Conservation (phyloP, 2,797 vertebrate species). For the Leptoclinus maculatus region DNA sequence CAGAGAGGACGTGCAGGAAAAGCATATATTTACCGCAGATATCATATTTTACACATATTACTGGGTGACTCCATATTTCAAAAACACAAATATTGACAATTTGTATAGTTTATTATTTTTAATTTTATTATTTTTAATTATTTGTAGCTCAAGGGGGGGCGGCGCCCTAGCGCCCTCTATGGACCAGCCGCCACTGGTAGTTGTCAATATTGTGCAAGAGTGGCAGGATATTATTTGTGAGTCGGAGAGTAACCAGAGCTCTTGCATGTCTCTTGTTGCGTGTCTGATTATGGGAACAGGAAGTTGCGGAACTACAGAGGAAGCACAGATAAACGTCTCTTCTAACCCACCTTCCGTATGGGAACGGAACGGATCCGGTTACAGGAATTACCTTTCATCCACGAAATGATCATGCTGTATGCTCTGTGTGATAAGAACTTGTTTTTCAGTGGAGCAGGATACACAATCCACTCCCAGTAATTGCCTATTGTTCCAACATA, state of each 20-base stretch:
- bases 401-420: not conserved
- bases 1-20: too few relatives aligned
- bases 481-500: not conserved
- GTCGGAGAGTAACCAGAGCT: not conserved
- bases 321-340: conserved; percentile 74
- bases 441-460: not conserved
- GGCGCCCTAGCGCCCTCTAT: too few relatives aligned
- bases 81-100: too few relatives aligned
- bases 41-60: too few relatives aligned
- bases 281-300: conserved; percentile 56
- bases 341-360: conserved; percentile 52
- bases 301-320: conserved; percentile 60
- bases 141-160: too few relatives aligned
- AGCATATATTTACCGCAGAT: too few relatives aligned
- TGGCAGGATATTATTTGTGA: not conserved
- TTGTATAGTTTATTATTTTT: too few relatives aligned
- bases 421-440: not conserved
- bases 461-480: not conserved
- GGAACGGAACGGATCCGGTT: conserved; percentile 55
- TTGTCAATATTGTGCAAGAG: not conserved
- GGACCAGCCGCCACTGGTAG: too few relatives aligned
- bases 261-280: not conserved
- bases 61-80: too few relatives aligned
- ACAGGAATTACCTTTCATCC: not conserved
- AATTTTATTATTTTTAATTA: too few relatives aligned